Conservation (phyloP, 2,888 invertebrate species). For the Drepana falcataria region DNA sequence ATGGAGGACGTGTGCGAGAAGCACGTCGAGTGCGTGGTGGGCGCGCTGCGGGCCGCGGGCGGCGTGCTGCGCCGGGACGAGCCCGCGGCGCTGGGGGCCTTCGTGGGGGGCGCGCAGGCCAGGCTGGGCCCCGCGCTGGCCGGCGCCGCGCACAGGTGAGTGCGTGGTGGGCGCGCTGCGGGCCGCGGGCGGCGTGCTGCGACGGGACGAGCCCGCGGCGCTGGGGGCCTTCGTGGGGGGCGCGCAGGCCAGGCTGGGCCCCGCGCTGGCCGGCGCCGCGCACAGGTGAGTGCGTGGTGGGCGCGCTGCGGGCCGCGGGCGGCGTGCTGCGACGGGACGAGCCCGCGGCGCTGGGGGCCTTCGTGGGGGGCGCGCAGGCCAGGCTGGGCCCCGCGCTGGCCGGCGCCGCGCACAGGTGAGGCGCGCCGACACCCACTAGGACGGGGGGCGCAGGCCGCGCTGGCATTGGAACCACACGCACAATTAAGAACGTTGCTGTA, state of each 20-base stretch:
- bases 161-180: conserved; percentile 86
- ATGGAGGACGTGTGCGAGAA: conserved; percentile 82
- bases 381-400: conserved; percentile 60
- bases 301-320: conserved; percentile 88
- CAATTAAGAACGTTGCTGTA: neutral
- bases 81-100: conserved; percentile 86
- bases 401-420: conserved; percentile 49
- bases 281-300: conserved; percentile 81
- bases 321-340: conserved; percentile 92
- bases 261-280: conserved; percentile 33
- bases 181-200: conserved; percentile 88
- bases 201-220: conserved; percentile 91
- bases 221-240: conserved; percentile 86
- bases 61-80: conserved; percentile 92
- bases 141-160: conserved; percentile 49
- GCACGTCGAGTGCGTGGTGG: conserved; percentile 89
- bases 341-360: conserved; percentile 86
- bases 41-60: conserved; percentile 88
- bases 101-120: conserved; percentile 83
- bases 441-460: conserved; percentile 90
- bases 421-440: conserved; percentile 82
- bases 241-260: conserved; percentile 80
- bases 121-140: conserved; percentile 60
- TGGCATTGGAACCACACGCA: conserved; percentile 27
- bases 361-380: conserved; percentile 83